Evolutionary conservation across 2,797 vertebrate genomes (phyloP).

Genomic region (Syngnathus acus): DNA sequence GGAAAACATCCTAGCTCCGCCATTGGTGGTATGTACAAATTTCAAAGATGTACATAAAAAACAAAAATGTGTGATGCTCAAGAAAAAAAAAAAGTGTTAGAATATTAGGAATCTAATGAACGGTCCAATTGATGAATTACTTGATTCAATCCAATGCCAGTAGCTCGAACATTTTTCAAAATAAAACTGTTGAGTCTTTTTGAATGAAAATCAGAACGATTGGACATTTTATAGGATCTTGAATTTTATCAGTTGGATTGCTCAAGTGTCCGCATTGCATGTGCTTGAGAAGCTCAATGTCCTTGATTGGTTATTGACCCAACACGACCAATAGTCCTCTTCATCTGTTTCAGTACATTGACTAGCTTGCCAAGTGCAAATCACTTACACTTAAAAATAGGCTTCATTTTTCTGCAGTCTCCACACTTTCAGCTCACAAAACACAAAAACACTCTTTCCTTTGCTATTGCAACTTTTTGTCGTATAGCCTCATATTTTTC

Average conservation of each 20-base stretch:
- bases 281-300: background rate
- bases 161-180: too few species aligned
- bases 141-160: background rate
- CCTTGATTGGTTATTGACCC: constrained; percentile 22
- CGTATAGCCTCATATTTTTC: background rate
- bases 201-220: background rate
- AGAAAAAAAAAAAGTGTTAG: too few species aligned
- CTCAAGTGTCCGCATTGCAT: background rate
- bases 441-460: background rate
- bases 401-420: too few species aligned
- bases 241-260: background rate
- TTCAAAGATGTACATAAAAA: background rate
- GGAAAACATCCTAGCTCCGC: too few species aligned
- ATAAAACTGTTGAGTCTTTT: too few species aligned
- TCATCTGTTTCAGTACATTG: constrained; percentile 27
- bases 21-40: too few species aligned
- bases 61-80: background rate
- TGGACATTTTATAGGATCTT: background rate
- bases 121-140: too few species aligned
- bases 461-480: background rate
- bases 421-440: too few species aligned
- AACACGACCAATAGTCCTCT: constrained; percentile 8
- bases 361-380: constrained; percentile 15
- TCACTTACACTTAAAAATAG: too few species aligned
- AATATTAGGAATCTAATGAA: too few species aligned